Evolutionary conservation across 1,140 invertebrate genomes (phyloP), one percentile per base, ranked within the genome.

Genomic region (Lycorma delicatula): DNA sequence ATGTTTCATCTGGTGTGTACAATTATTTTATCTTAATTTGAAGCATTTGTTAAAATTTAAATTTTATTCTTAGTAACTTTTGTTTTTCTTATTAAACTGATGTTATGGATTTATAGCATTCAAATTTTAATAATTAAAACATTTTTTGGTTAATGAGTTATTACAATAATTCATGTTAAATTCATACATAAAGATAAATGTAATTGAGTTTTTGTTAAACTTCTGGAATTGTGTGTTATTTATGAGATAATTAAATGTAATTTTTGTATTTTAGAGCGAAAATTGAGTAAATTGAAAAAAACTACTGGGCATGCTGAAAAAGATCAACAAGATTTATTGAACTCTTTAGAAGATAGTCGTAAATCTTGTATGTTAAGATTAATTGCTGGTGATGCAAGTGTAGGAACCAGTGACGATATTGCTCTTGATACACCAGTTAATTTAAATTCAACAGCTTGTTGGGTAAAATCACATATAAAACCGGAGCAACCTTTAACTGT

Each of bases 401-500:
- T 49, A 18, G 11, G 54, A 13, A 38, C 54, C 13, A 56, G 60
- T 16, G 22, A 64, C 53, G 52, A 64, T 20, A 53, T 64, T 6
- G 13, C 18, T 23, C 29, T 57, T 4, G 56, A 57, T 18, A 31
- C 46, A 1, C 56, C 56, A 26, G 25, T 31, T 18, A 23, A 50
- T 26, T 25, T 18, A 18, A 50, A 3, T 22, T 9, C 51, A 26
- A 54, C 61, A 23, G 57, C 64, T 3, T 61, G 62, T 49, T 64
- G 62, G 53, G 28, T 68, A 13, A 55, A 36, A 28, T 54, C 52
- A 31, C 58, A 63, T 29, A 44, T 66, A 1, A 68, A 66, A 26
- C 66, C 65, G 11, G 60, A 68, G 47, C 65, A 65, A 57, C 60
- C 65, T 3, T 49, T 68, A 1, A 65, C 73, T 46, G 64, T 75